Evolutionary conservation across 2,888 invertebrate genomes (phyloP).

Genomic region (Dinocampus coccinellae): DNA sequence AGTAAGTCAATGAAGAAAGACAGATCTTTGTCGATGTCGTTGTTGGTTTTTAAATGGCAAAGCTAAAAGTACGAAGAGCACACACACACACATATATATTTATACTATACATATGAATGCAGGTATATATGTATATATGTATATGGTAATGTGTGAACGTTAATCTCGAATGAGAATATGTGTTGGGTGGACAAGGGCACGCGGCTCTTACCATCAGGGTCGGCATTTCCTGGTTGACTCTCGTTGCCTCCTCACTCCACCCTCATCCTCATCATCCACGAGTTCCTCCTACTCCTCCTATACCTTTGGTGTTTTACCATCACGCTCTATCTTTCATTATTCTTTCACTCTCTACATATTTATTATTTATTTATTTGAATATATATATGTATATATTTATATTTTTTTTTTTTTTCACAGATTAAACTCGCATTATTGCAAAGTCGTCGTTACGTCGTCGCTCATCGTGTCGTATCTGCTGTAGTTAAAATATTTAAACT

Average conservation of each 20-base stretch:
- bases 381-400: too few relatives aligned
- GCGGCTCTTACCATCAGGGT: conserved; percentile 25
- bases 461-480: too few relatives aligned
- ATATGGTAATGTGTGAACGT: conserved; percentile 22
- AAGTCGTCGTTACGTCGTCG: not conserved
- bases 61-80: not conserved
- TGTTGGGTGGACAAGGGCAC: conserved; percentile 28
- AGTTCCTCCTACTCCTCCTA: not conserved
- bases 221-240: conserved; percentile 27
- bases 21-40: not conserved
- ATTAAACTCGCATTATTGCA: too few relatives aligned
- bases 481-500: too few relatives aligned
- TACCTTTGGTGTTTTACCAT: too few relatives aligned
- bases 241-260: not conserved
- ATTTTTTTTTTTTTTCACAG: too few relatives aligned
- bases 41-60: conserved; percentile 7
- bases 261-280: not conserved
- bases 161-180: conserved; percentile 7
- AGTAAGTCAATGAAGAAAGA: conserved; percentile 3
- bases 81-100: not conserved
- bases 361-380: too few relatives aligned
- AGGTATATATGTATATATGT: not conserved
- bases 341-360: too few relatives aligned
- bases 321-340: too few relatives aligned
- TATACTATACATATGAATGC: not conserved